A percentile compares a stretch with the other conserved stretches of the same genome.
Conservation (phyloP, 2,797 vertebrate species). For the Onychomys torridus region DNA sequence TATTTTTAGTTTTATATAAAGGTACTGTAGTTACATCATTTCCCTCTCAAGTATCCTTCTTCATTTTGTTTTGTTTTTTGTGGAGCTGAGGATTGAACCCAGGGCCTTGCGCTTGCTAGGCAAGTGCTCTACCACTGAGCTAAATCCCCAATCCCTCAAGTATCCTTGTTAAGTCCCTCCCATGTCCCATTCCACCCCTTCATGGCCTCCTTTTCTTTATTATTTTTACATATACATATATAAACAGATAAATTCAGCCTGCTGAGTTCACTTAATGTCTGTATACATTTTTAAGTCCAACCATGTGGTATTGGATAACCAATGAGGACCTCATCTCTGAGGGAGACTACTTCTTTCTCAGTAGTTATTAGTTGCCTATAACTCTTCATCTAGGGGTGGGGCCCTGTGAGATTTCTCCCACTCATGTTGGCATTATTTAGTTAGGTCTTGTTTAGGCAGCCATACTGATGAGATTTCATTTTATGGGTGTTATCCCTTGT, state of each 20-base stretch:
- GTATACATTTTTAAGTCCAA: background rate
- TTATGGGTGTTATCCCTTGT: background rate
- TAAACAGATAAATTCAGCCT: background rate
- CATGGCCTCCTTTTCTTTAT: background rate
- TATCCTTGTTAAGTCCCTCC: background rate
- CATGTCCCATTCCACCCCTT: no score
- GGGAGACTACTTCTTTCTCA: background rate
- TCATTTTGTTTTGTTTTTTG: no score
- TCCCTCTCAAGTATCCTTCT: background rate
- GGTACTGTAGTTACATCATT: background rate
- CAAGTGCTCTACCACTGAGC: no score
- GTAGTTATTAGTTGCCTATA: background rate
- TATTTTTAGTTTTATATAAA: background rate
- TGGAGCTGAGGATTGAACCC: no score
- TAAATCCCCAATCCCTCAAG: no score
- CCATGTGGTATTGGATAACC: background rate
- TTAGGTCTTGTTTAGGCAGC: background rate
- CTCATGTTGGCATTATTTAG: background rate
- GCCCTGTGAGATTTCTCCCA: background rate
- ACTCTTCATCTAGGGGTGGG: background rate
- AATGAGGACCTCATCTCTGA: background rate
- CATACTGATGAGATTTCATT: background rate
- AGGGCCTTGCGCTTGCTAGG: no score
- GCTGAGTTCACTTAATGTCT: background rate
- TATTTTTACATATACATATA: background rate